Evolutionary conservation across 2,113 vertebrate genomes (phyloP), one percentile per base, ranked within the genome.

Genomic region (Abramis brama): DNA sequence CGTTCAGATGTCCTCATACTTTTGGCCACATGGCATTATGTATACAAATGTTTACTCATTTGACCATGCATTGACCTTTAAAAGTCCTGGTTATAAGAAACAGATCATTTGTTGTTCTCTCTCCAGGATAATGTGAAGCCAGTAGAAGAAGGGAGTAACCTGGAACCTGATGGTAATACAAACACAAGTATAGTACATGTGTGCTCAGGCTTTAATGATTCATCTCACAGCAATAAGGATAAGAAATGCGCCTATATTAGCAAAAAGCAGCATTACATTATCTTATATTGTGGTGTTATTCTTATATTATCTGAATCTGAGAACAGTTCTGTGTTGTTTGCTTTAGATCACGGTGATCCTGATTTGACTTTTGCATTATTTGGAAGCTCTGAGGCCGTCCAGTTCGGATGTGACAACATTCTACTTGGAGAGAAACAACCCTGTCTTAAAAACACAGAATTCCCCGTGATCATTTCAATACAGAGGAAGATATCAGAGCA

Each of bases 391-490:
- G 43, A 25, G 5, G 62, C 59, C 13, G 62, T 82, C 11, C 19
- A 52, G 17, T 36, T 70, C 17, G 59, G 80, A 82, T 13, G 27
- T 30, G 59, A 81, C 36, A 81, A 81, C 79, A 66, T 81, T 64
- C 39, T 81, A 5, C 39, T 81, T 12, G 59, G 59, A 81, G 13
- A 43, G 5, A 27, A 33, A 30, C n/a, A 82, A 8, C 21, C 25
- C 25, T 11, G 36, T 4, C 1, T 8, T 39, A 8, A 57, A 57
- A 52, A 33, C 21, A 25, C 12, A 8, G 39, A 79, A 25, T 36
- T 66, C 23, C 52, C 59, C 17, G 36, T 52, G 25, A 47, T 21
- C 13, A 15, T 66, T 62, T 55, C 43, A 2, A 2, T n/a, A 78
- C 1, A 12, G 33, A 68, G 33, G 33, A 59, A n/a, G 5, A 6